A percentile compares a stretch with the other conserved stretches of the same genome.
phyloP scores from a whole-genome alignment of 2,797 vertebrate genomes.

The Sparus aurata region DNA sequence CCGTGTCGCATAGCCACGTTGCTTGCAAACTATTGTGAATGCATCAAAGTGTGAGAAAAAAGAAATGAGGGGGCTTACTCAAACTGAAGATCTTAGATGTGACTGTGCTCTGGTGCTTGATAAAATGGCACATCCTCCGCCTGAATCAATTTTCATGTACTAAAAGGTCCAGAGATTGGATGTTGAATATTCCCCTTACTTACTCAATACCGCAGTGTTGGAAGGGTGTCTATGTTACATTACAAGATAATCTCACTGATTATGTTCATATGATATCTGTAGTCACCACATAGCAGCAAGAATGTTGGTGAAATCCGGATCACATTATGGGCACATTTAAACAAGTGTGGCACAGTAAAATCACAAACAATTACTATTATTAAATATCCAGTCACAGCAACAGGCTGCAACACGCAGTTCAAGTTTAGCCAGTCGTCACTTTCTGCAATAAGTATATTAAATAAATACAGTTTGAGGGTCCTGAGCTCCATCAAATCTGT shows the following conservation, averaged over 20 bases:
- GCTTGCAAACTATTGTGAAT: conserved; percentile 15
- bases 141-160: conserved; percentile 45
- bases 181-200: conserved; percentile 33
- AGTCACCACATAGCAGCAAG: not conserved
- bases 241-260: not conserved
- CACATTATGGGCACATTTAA: not conserved
- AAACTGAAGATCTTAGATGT: not conserved
- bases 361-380: too few species aligned
- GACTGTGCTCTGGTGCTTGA: conserved; percentile 31
- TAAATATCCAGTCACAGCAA: not conserved
- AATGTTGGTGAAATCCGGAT: not conserved
- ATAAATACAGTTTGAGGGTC: too few species aligned
- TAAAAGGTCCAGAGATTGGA: conserved; percentile 27
- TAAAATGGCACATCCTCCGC: conserved; percentile 15
- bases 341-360: too few species aligned
- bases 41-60: not conserved
- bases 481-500: not conserved
- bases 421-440: not conserved
- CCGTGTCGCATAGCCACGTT: not conserved
- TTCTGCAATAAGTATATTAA: not conserved
- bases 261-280: not conserved
- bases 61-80: not conserved
- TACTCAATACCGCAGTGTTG: not conserved
- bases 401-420: not conserved
- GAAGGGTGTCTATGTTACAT: not conserved